Evolutionary conservation across 2,888 invertebrate species (phyloP), one percentile per base, ranked within the genome.

Genomic region (Caenorhabditis zanzibari): DNA sequence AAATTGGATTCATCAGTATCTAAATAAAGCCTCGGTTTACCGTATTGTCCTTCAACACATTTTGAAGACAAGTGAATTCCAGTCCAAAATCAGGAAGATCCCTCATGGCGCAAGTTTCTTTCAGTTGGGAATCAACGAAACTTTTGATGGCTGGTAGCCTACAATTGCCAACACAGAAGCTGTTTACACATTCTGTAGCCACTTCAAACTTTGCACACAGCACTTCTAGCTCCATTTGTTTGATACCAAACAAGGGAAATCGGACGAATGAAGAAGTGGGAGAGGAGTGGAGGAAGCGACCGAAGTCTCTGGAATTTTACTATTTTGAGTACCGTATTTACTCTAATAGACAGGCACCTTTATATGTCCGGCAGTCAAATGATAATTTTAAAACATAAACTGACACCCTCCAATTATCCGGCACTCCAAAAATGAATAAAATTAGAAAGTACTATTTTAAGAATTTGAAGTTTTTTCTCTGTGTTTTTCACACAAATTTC

Each of bases 221-320:
- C 19, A 79, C 83, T 38, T 83, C 83, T 3, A 83, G 58, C 58
- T 83, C 83, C 74, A 83, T 79, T 24, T 74, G 83, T 59, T 83
- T 83, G 41, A 83, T 63, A 5, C 83, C 83, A 24, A 74, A 83
- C 0, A 83, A 49, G 19, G 83, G 83, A 59, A 83, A 79, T 19
- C 83, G 79, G n/a, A 83, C 69, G 28, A 83, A 83, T 24, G 79
- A 74, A n/a, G 83, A 63, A 9, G 69, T 69, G 5, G 83, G 83
- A 1, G 74, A 73, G 7, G 83, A 68, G 49, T 79, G 68, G 10
- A 83, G 64, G 47, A 79, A 79, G 14, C 83, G 68, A 22, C 83
- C 83, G 41, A 83, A 83, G 58, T 83, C 83, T 24, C 82, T 79
- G 63, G n/a, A 77, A 49, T 32, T 16, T 12, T 32, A n/a, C n/a